phyloP scores from a whole-genome alignment of 2,797 vertebrate species.

The Anomalospiza imberbis region DNA sequence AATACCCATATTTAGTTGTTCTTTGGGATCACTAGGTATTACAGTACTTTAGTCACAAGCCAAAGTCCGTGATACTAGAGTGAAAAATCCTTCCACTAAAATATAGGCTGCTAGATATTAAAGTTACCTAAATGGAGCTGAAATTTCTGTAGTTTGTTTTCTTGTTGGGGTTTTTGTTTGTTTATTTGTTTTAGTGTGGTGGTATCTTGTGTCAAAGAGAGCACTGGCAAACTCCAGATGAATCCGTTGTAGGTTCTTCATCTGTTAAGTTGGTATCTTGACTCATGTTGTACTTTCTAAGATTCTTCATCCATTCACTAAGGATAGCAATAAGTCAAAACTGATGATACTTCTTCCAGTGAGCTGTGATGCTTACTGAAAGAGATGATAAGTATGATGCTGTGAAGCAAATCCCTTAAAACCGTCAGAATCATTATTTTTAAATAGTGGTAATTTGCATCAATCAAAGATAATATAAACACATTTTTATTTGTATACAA shows the following conservation, averaged over 20 bases:
- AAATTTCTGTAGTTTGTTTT: not conserved
- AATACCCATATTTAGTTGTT: not conserved
- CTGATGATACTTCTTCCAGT: not conserved
- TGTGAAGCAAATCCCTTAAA: not conserved
- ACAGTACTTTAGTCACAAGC: not conserved
- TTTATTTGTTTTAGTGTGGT: not conserved
- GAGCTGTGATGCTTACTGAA: not conserved
- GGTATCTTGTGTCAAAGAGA: not conserved
- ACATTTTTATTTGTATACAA: not conserved
- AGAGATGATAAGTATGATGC: not conserved
- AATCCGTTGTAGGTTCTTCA: not conserved
- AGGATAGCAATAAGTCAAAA: slow-evolving; percentile 14
- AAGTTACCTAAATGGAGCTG: not conserved
- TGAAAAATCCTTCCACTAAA: not conserved
- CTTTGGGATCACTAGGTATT: not conserved
- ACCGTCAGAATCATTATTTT: not conserved
- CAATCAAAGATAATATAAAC: not conserved
- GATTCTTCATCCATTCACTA: not conserved
- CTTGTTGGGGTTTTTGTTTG: not conserved
- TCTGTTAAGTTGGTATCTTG: not conserved
- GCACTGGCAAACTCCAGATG: not conserved
- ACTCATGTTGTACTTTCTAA: not conserved
- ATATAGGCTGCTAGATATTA: not conserved
- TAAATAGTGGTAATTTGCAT: not conserved
- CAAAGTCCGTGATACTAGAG: not conserved